A percentile compares a stretch with the other conserved stretches of the same genome.
These are phyloP conservation scores for Xanthostigma xanthostigma DNA, from an alignment of 2,888 invertebrate genomes.

Conservation along the genomic window DNA sequence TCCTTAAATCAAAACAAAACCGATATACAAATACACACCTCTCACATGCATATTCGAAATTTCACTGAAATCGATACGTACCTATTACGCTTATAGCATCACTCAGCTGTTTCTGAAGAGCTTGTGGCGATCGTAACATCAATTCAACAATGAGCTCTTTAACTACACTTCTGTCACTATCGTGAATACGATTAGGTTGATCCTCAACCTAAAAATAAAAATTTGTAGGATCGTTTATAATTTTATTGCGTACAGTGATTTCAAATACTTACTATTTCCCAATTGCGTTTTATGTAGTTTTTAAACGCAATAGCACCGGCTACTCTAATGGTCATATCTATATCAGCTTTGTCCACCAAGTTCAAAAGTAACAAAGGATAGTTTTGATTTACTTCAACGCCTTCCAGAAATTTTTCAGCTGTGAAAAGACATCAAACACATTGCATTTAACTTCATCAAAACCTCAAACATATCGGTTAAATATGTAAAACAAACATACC, in stretches of 20 bases:
- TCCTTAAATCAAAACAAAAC: slow-evolving; percentile 23
- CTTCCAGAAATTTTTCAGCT: slow-evolving; percentile 88
- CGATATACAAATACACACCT: background rate
- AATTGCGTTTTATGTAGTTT: slow-evolving; percentile 91
- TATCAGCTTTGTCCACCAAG: slow-evolving; percentile 67
- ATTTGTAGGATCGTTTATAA: background rate
- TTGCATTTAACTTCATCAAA: background rate
- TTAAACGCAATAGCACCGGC: slow-evolving; percentile 92
- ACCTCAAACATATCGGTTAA: background rate
- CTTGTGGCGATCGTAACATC: slow-evolving; percentile 83
- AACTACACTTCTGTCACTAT: slow-evolving; percentile 60
- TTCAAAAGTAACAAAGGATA: slow-evolving; percentile 76
- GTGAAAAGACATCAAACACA: slow-evolving; percentile 19
- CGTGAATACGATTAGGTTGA: slow-evolving; percentile 62
- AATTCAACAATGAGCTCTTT: slow-evolving; percentile 77
- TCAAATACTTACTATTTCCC: slow-evolving; percentile 58
- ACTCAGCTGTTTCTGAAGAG: slow-evolving; percentile 85
- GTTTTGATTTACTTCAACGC: slow-evolving; percentile 80
- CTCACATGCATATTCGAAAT: too few relatives aligned
- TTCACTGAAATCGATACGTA: too few relatives aligned
- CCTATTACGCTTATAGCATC: slow-evolving; percentile 90
- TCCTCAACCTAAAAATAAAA: slow-evolving; percentile 42
- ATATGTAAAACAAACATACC: slow-evolving; percentile 38
- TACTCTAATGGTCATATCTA: slow-evolving; percentile 68
- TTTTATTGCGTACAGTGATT: too few relatives aligned